Conservation (phyloP, 2,888 invertebrate species). For the Malthinus seriepunctatus region DNA sequence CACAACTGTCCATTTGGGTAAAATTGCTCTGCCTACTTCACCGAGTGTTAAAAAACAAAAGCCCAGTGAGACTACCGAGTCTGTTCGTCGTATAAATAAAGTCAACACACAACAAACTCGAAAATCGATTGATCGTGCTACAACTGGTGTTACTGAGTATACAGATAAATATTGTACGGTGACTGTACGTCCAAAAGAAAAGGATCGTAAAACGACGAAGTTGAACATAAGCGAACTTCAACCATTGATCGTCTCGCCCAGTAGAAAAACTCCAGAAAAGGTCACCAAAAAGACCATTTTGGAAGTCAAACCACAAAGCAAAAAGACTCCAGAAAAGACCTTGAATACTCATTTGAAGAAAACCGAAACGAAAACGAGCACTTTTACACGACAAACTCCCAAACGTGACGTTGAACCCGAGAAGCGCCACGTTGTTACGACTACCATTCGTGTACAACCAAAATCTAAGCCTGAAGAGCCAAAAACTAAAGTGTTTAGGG, state of each 20-base stretch:
- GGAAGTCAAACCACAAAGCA: neutral
- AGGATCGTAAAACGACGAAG: neutral
- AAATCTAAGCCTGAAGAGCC: constrained; percentile 32
- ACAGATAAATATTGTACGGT: constrained; percentile 23
- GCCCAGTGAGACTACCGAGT: too few relatives aligned
- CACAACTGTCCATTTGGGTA: too few relatives aligned
- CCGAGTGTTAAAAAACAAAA: too few relatives aligned
- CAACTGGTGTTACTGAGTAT: constrained; percentile 19
- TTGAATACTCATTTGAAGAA: constrained; percentile 1
- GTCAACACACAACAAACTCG: too few relatives aligned
- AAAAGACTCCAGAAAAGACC: neutral
- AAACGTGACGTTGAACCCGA: neutral
- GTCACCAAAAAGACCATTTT: neutral
- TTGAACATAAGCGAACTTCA: neutral
- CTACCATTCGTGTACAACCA: constrained; percentile 42
- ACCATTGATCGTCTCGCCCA: neutral
- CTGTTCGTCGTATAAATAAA: too few relatives aligned
- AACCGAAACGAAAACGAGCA: constrained; percentile 43
- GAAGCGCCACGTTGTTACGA: constrained; percentile 38
- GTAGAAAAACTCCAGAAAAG: neutral
- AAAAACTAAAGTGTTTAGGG: constrained; percentile 27
- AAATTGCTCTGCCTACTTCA: too few relatives aligned
- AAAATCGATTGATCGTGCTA: too few relatives aligned
- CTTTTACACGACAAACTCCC: neutral
- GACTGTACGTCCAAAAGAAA: constrained; percentile 1